Conservation (phyloP, 2,797 vertebrate genomes). For the Galagoides demidoff region DNA sequence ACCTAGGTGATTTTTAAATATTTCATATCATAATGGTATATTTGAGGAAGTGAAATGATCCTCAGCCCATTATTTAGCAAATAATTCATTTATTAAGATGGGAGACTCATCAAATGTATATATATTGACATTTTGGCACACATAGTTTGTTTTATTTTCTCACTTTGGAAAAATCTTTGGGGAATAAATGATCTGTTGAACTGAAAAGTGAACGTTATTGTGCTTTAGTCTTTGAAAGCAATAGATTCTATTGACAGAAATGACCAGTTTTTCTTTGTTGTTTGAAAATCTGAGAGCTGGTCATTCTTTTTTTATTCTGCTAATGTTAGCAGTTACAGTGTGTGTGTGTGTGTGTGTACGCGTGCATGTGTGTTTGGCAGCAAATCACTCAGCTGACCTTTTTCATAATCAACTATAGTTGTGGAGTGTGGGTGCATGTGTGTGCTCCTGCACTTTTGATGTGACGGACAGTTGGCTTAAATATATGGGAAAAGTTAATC, state of each 20-base stretch:
- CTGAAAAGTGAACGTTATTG: constrained; percentile 21
- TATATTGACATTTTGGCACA: neutral
- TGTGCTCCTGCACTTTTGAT: neutral
- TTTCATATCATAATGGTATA: neutral
- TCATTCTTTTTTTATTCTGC: neutral
- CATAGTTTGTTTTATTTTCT: neutral
- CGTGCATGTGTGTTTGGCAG: neutral
- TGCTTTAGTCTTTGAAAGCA: constrained; percentile 41
- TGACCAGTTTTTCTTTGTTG: neutral
- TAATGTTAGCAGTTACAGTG: neutral
- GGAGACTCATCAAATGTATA: neutral
- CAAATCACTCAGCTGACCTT: constrained; percentile 57
- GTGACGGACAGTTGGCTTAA: constrained; percentile 60
- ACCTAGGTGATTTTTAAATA: neutral
- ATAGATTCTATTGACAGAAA: constrained; percentile 10
- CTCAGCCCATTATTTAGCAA: constrained; percentile 23
- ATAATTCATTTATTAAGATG: constrained; percentile 51
- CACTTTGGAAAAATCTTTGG: neutral
- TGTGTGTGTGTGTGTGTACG: neutral
- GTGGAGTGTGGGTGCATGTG: neutral
- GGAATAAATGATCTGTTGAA: constrained; percentile 35
- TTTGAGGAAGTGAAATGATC: constrained; percentile 13
- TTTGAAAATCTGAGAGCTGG: neutral
- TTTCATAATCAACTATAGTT: constrained; percentile 63
- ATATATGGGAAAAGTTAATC: constrained; percentile 66